phyloP scores from a whole-genome alignment of 2,113 vertebrate species.

The Larimichthys crocea region DNA sequence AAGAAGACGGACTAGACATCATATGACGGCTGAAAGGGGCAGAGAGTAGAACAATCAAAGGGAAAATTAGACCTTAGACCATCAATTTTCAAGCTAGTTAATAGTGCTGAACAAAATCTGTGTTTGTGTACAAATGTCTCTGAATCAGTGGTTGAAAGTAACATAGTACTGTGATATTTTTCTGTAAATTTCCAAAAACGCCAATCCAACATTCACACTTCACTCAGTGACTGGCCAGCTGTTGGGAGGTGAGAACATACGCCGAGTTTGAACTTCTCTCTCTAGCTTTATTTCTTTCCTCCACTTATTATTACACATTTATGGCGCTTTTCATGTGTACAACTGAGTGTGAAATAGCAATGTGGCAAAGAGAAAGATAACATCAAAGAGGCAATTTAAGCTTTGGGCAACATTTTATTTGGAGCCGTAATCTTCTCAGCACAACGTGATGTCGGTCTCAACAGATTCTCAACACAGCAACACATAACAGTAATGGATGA shows the following conservation, averaged over 20 bases:
- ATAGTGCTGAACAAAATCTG: too few relatives aligned
- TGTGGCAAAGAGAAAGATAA: conserved; percentile 62
- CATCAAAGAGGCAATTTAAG: conserved; percentile 63
- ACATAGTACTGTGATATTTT: too few relatives aligned
- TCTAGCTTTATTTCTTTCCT: neutral
- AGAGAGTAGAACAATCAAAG: too few relatives aligned
- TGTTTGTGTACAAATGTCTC: too few relatives aligned
- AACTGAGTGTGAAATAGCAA: conserved; percentile 52
- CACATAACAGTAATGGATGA: conserved; percentile 32
- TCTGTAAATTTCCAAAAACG: neutral
- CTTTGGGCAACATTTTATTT: conserved; percentile 71
- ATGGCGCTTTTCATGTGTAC: conserved; percentile 4
- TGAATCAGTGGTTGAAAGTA: too few relatives aligned
- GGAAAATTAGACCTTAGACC: too few relatives aligned
- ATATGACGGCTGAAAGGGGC: too few relatives aligned
- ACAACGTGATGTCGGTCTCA: conserved; percentile 46
- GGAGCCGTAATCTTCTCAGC: conserved; percentile 65
- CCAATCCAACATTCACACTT: neutral
- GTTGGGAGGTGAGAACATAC: neutral
- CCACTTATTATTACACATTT: neutral
- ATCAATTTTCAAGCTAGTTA: too few relatives aligned
- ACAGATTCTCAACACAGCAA: conserved; percentile 41
- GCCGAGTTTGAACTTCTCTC: neutral
- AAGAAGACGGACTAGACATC: too few relatives aligned
- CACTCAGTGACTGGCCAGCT: neutral